Conservation (phyloP, 2,888 invertebrate genomes). For the Tricholauxania praeusta region DNA sequence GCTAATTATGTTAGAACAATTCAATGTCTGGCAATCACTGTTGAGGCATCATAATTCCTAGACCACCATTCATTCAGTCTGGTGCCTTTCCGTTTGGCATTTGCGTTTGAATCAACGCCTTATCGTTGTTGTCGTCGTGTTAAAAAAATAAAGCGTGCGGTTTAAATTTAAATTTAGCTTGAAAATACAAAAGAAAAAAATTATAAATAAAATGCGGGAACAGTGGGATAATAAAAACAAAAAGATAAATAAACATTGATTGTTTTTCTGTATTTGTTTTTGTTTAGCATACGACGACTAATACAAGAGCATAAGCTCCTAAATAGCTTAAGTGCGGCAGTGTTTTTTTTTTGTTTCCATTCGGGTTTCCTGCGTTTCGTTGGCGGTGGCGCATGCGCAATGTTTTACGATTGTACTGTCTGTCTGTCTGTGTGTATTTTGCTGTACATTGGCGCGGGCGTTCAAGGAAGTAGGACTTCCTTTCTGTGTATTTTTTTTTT, state of each 20-base stretch:
- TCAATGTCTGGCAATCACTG: not conserved
- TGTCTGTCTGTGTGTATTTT: not conserved
- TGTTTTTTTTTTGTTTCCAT: not conserved
- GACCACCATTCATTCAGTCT: slow-evolving; percentile 11
- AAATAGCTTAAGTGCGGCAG: slow-evolving; percentile 22
- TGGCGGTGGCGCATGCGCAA: not conserved
- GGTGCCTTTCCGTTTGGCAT: slow-evolving; percentile 30
- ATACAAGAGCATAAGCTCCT: slow-evolving; percentile 4
- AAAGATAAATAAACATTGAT: slow-evolving; percentile 19
- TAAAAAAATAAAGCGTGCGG: slow-evolving; percentile 25
- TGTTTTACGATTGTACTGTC: not conserved
- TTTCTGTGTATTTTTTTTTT: not conserved
- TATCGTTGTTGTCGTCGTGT: not conserved
- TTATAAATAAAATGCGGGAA: slow-evolving; percentile 10
- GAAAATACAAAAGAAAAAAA: not conserved
- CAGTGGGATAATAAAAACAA: slow-evolving; percentile 17
- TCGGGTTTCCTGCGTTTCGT: slow-evolving; percentile 9
- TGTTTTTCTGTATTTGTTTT: not conserved
- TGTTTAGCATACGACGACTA: not conserved
- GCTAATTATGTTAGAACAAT: not conserved
- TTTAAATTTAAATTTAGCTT: slow-evolving; percentile 15
- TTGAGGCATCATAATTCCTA: slow-evolving; percentile 1
- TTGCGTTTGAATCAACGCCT: not conserved
- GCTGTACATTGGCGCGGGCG: not conserved
- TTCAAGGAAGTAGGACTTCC: slow-evolving; percentile 31